Base-by-base conservation (phyloP, 1,140 invertebrate species). In the Eumaeus atala region DNA sequence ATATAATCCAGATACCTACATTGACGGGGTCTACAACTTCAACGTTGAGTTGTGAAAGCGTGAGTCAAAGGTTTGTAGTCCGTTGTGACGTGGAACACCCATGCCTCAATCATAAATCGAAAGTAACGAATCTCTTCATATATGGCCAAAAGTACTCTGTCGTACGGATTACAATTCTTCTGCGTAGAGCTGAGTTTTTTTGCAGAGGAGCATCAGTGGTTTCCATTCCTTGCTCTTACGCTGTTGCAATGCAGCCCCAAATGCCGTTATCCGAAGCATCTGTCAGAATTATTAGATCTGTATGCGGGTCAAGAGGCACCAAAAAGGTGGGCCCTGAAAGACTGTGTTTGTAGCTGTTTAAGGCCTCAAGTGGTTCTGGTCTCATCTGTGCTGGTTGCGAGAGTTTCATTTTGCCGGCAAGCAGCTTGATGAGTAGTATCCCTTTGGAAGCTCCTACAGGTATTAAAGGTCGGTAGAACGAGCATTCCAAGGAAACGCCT, bases 401-500 rank as follows among this genome's bases (percentile, higher is more conserved):
- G 12, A 40, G 17, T 21, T 48, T 58, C 0, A 35, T 4, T 40
- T 56, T 21, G 0, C 34, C 47, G 17, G 47, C 18, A 2, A 48
- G 44, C 8, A 62, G 18, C 0, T 16, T 34, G 33, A 58, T 54
- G 3, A 65, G 51, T 3, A 59, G 56, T 17, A 53, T 59, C 42
- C 16, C 3, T 16, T 50, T 3, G 14, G 35, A 10, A 3, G 71
- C 65, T 9, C 65, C 67, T 17, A 66, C 37, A 3, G 62, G 63
- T 0, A 78, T 48, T 40, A 59, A 74, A 5, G 56, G 37, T 14
- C 67, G 48, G 54, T 83, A 84, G 58, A 74, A 84, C 82, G 0
- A 83, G 48, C 66, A 85, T 78, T 0, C 78, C 87, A 0, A 89
- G 47, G 58, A 88, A 89, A 5, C 69, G 53, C n/a, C 77, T 55